Percentiles rank a stretch among this genome's conserved stretches.
phyloP scores from a whole-genome alignment of 1,140 invertebrate species.

The Aporrectodea caliginosa region DNA sequence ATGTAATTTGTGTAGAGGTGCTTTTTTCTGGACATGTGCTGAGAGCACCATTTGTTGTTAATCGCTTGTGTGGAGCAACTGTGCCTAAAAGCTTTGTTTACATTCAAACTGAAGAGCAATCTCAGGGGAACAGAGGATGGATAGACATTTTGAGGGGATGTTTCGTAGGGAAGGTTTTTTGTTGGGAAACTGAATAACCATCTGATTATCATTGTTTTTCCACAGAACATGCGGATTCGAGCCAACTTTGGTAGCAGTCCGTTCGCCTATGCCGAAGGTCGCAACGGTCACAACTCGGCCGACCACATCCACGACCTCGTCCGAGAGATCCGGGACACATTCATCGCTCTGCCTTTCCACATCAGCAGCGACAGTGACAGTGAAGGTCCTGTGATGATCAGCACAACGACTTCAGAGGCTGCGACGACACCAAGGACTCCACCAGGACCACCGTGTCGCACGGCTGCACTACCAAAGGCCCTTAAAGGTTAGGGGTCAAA shows the following conservation, averaged over 20 bases:
- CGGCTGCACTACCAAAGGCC: conserved; percentile 41
- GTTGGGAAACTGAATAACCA: too few species aligned
- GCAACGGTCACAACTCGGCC: conserved; percentile 49
- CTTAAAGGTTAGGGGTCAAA: conserved; percentile 47
- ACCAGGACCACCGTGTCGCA: conserved; percentile 43
- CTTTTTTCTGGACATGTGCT: too few species aligned
- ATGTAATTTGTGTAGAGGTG: too few species aligned
- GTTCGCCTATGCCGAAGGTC: conserved; percentile 54
- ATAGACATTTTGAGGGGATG: too few species aligned
- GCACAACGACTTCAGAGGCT: conserved; percentile 18
- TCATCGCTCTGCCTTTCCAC: conserved; percentile 50
- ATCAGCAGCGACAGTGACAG: conserved; percentile 48
- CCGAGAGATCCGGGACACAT: conserved; percentile 49
- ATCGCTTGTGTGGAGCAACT: too few species aligned
- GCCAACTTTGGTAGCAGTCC: conserved; percentile 55
- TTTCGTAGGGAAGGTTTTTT: too few species aligned
- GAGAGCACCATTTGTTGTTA: too few species aligned
- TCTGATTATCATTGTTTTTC: conserved; percentile 18
- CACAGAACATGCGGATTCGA: conserved; percentile 49
- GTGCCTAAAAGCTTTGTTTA: too few species aligned
- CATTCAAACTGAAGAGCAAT: too few species aligned
- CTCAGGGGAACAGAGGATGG: too few species aligned
- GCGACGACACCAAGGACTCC: conserved; percentile 36
- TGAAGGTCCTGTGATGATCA: conserved; percentile 38
- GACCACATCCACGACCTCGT: conserved; percentile 47